A percentile compares a stretch with the other conserved stretches of the same genome.
Evolutionary conservation across 2,888 invertebrate species (phyloP).

Genomic region (Mystacides longicornis): DNA sequence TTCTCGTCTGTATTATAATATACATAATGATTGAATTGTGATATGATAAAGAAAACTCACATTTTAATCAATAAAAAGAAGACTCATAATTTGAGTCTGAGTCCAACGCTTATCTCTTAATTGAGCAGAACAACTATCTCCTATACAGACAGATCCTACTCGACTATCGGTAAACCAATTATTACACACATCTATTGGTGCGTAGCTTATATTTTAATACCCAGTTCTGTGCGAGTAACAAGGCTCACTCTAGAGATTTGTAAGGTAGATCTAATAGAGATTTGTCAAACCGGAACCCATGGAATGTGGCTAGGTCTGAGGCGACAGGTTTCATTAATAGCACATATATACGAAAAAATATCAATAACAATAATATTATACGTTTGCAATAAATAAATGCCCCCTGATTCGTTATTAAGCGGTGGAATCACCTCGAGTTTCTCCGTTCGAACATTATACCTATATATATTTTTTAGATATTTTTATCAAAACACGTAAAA

Average conservation of each 20-base stretch:
- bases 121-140: neutral
- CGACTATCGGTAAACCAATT: neutral
- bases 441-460: neutral
- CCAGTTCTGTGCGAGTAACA: neutral
- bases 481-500: neutral
- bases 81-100: too few species aligned
- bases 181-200: neutral
- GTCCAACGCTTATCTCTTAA: neutral
- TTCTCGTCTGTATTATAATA: too few species aligned
- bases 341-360: conserved; percentile 5
- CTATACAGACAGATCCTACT: neutral
- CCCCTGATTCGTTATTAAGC: neutral
- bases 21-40: too few species aligned
- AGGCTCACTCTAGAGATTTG: neutral
- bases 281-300: conserved; percentile 26
- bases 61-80: too few species aligned
- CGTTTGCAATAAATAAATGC: conserved; percentile 22
- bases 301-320: conserved; percentile 24
- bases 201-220: neutral
- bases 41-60: too few species aligned
- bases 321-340: conserved; percentile 22
- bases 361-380: conserved; percentile 25
- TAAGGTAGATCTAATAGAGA: conserved; percentile 13
- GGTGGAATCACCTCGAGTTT: neutral
- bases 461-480: too few species aligned